Evolutionary conservation across 2,888 invertebrate species (phyloP), one percentile per base, ranked within the genome.

Genomic region (Malacosoma neustria): DNA sequence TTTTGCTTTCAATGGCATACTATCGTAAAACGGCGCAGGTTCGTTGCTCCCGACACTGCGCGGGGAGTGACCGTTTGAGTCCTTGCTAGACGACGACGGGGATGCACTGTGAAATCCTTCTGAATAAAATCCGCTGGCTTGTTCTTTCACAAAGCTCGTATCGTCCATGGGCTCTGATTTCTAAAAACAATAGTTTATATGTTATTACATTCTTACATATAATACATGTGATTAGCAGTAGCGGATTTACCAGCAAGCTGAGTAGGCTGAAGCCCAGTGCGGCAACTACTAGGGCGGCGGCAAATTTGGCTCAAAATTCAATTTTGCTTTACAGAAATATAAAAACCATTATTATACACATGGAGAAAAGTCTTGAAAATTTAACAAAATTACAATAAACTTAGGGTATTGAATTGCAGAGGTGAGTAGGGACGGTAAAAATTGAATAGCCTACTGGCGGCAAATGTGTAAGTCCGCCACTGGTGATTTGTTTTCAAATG

Each of bases 51-150:
- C 80, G 5, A 80, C 76, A 51, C 85, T 85, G 36, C 76, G 72
- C 1, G 87, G 87, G 1, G 87, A 87, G 48, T 82, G 79, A 0
- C 77, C 80, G 47, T 79, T 81, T 0, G 85, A 87, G 46, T 87
- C 86, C 46, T 86, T 86, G 49, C 85, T 85, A 36, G 89, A 88
- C 6, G 87, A 88, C 1, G 87, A 87, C 0, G 89, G 89, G 0
- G 89, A 89, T 0, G 88, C 87, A 42, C 89, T 89, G 49, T 87
- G 87, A 53, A 88, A 88, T 2, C 86, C 86, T 49, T 89, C 89
- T n/a, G 88, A 88, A 51, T 88, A 89, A 50, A 89, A 89, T 4
- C 88, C 87, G 40, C 89, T 87, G 1, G 88, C 87, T 49, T 89
- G 89, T 43, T 89, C 89, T 52, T 89, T 88, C 4, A 77, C 51